Conservation (phyloP, 2,888 invertebrate genomes). For the Cephus pygmeus region DNA sequence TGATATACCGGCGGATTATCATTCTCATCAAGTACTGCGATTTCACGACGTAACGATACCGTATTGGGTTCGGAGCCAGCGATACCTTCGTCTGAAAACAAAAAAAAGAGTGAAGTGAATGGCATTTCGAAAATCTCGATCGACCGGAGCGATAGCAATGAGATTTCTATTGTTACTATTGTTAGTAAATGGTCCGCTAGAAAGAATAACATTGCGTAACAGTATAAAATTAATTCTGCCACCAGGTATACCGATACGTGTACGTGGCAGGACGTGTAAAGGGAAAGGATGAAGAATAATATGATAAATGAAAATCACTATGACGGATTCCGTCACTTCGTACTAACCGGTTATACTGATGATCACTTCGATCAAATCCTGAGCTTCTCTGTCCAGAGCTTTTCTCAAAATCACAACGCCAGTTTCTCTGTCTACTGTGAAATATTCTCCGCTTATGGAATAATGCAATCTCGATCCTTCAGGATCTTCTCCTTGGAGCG, state of each 20-base stretch:
- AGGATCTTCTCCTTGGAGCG: constrained; percentile 80
- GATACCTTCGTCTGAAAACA: constrained; percentile 74
- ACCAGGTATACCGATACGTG: not conserved
- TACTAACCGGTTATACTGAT: constrained; percentile 81
- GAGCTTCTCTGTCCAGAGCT: constrained; percentile 78
- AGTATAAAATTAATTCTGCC: not conserved
- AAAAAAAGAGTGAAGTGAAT: not conserved
- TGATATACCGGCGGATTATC: constrained; percentile 83
- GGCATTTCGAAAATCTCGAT: not conserved
- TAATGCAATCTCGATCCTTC: constrained; percentile 80
- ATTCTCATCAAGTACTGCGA: constrained; percentile 82
- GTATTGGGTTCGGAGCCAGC: constrained; percentile 81
- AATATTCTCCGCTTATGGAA: constrained; percentile 84
- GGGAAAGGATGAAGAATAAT: not conserved
- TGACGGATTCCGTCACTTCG: not conserved
- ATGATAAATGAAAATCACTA: not conserved
- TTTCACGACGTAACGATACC: constrained; percentile 80
- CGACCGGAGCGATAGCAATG: not conserved
- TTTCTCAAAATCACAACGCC: constrained; percentile 81
- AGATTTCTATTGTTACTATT: not conserved
- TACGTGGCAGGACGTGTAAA: not conserved
- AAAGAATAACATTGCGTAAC: not conserved
- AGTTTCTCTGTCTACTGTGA: constrained; percentile 80
- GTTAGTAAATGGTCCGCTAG: not conserved
- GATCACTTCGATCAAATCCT: constrained; percentile 79